phyloP scores from a whole-genome alignment of 2,888 invertebrate species.

The Torymus auratus region DNA sequence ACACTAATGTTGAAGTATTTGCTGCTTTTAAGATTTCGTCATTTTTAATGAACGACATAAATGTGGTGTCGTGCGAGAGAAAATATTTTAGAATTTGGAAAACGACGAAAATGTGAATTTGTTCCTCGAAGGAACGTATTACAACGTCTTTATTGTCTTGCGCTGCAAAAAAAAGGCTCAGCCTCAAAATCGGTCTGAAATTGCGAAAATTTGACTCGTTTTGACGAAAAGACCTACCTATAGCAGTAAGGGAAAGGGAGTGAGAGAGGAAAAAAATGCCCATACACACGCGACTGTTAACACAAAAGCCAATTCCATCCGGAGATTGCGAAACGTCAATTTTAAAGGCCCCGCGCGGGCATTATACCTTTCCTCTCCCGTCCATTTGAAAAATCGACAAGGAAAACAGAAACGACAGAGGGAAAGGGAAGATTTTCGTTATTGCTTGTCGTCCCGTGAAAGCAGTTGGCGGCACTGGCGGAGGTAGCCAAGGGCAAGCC shows the following conservation, averaged over 20 bases:
- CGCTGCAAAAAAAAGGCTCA: too few species aligned
- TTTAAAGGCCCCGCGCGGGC: slow-evolving; percentile 29
- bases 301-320: slow-evolving; percentile 47
- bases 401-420: slow-evolving; percentile 44
- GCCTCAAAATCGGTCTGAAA: background rate
- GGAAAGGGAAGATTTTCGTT: slow-evolving; percentile 52
- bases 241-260: too few species aligned
- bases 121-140: background rate
- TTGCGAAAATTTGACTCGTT: slow-evolving; percentile 32
- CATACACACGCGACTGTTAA: slow-evolving; percentile 35
- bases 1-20: too few species aligned
- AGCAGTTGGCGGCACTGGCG: slow-evolving; percentile 11
- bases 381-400: slow-evolving; percentile 51
- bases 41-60: too few species aligned
- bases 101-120: too few species aligned
- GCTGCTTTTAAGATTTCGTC: too few species aligned
- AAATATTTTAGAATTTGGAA: too few species aligned
- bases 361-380: slow-evolving; percentile 1
- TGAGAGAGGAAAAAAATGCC: slow-evolving; percentile 1
- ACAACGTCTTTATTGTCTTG: too few species aligned
- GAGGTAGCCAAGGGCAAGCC: slow-evolving; percentile 25
- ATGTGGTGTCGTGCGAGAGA: too few species aligned
- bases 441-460: slow-evolving; percentile 49
- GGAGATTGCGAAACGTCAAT: slow-evolving; percentile 54
- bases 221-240: too few species aligned